Percentiles rank a stretch among this genome's conserved stretches.
These are phyloP conservation scores for Aporophyla nigra DNA, from an alignment of 2,888 invertebrate species.

Conservation along the genomic window DNA sequence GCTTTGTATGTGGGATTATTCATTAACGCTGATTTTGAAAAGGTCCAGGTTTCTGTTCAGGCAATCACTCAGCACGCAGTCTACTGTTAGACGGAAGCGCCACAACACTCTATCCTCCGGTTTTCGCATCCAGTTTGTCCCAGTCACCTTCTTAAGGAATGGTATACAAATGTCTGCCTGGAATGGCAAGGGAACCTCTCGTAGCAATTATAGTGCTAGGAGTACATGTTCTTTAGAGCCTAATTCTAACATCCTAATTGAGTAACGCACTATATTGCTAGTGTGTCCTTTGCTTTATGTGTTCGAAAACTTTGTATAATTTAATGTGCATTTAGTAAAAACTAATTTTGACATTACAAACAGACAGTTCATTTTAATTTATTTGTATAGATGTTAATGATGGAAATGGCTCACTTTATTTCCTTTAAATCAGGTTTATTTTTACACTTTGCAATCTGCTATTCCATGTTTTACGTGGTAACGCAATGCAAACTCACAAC, in stretches of 20 bases:
- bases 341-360: no score
- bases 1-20: conserved; percentile 7
- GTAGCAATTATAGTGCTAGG: background rate
- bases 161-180: background rate
- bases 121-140: background rate
- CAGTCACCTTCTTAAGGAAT: background rate
- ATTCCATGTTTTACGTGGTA: background rate
- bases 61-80: background rate
- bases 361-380: no score
- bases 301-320: no score
- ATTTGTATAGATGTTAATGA: no score
- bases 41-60: background rate
- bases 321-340: no score
- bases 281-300: no score
- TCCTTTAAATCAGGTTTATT: background rate
- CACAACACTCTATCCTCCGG: background rate
- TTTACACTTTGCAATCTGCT: background rate
- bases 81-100: no score
- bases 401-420: no score
- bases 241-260: no score
- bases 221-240: no score
- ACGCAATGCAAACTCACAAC: background rate
- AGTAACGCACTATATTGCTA: no score
- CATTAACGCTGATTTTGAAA: background rate
- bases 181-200: background rate